Evolutionary conservation across 1,140 invertebrate genomes (phyloP).

Genomic region (Heliconius nattereri): DNA sequence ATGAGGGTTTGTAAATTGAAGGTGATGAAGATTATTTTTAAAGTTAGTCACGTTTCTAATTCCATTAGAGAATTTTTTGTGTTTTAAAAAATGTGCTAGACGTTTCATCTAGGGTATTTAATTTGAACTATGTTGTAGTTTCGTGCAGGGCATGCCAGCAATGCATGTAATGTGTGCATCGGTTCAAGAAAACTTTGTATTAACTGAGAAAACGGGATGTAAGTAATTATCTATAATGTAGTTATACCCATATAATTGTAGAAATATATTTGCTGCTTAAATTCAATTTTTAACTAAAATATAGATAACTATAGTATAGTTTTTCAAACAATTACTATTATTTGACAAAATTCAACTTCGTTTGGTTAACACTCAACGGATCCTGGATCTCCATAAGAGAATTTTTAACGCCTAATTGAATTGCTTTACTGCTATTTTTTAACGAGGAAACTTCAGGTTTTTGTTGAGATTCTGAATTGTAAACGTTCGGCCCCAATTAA

Average conservation of each 20-base stretch:
- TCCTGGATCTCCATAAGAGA: slow-evolving; percentile 21
- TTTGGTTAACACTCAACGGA: slow-evolving; percentile 29
- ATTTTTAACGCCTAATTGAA: slow-evolving; percentile 31
- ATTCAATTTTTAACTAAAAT: too few species aligned
- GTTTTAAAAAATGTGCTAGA: slow-evolving; percentile 14
- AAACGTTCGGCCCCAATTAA: slow-evolving; percentile 26
- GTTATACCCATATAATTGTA: not conserved
- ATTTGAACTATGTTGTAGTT: not conserved
- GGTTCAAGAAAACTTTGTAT: not conserved
- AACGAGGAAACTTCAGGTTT: slow-evolving; percentile 34
- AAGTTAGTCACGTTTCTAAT: not conserved
- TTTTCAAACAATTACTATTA: not conserved
- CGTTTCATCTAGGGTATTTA: slow-evolving; percentile 4
- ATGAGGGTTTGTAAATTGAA: not conserved
- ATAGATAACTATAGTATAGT: too few species aligned
- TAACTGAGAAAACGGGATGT: not conserved
- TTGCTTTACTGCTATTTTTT: slow-evolving; percentile 28
- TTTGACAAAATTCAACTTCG: slow-evolving; percentile 33
- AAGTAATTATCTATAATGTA: not conserved
- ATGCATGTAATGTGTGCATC: not conserved
- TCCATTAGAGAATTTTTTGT: slow-evolving; percentile 1
- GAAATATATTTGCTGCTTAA: not conserved
- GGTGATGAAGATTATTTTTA: not conserved
- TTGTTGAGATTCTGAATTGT: slow-evolving; percentile 24
- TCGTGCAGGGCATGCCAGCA: not conserved